Percentiles rank a stretch among this genome's conserved stretches.
Conservation (phyloP, 1,140 invertebrate genomes). For the Habropoda laboriosa region DNA sequence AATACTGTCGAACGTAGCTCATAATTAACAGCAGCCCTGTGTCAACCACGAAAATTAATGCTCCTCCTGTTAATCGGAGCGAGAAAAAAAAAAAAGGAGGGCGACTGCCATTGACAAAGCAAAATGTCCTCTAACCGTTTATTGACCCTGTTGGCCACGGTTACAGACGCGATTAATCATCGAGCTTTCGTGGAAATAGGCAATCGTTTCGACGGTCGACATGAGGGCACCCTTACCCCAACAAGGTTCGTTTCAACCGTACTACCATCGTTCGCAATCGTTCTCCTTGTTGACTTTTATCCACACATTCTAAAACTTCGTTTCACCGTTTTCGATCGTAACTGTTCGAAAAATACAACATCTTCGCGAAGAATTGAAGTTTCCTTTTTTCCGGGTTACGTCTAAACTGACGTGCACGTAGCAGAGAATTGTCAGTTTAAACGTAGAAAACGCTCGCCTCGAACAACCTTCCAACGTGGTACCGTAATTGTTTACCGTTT, state of each 20-base stretch:
- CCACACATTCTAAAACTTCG: not conserved
- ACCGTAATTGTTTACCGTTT: not conserved
- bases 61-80: not conserved
- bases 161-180: conserved; percentile 33
- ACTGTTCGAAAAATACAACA: not conserved
- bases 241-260: not conserved
- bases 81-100: too few species aligned
- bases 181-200: conserved; percentile 21
- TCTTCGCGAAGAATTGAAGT: not conserved
- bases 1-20: too few species aligned
- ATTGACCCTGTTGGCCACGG: conserved; percentile 3
- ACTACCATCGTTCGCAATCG: not conserved
- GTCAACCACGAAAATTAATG: not conserved
- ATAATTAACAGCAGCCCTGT: not conserved
- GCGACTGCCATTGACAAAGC: conserved; percentile 29
- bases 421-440: too few species aligned
- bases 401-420: not conserved
- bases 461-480: not conserved
- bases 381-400: not conserved
- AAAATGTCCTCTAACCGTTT: conserved; percentile 17
- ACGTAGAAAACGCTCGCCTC: too few species aligned
- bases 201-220: conserved; percentile 30
- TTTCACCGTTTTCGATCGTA: not conserved
- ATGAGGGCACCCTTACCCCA: conserved; percentile 1
- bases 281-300: not conserved